A percentile compares a stretch with the other conserved stretches of the same genome.
phyloP scores from a whole-genome alignment of 2,113 vertebrate genomes.

The Bungarus multicinctus region DNA sequence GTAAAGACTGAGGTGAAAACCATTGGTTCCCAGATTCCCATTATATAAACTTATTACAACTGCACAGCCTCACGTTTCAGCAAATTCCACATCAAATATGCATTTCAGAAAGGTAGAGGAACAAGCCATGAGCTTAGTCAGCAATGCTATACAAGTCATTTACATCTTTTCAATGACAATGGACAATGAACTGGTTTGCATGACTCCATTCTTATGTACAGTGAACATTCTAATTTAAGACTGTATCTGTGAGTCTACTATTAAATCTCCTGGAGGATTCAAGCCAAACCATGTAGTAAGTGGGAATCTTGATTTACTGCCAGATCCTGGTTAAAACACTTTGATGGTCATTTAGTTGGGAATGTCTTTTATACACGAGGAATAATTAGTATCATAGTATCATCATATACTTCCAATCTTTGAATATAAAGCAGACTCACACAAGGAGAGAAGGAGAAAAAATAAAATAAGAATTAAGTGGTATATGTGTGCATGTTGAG shows the following conservation, averaged over 20 bases:
- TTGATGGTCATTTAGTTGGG: not conserved
- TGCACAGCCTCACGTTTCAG: not conserved
- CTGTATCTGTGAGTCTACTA: not conserved
- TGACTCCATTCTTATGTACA: not conserved
- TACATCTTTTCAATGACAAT: not conserved
- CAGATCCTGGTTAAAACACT: not conserved
- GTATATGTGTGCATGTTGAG: accelerated
- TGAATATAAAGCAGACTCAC: not conserved
- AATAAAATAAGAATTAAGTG: not conserved
- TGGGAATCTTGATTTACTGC: not conserved
- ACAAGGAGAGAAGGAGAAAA: not conserved
- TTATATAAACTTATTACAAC: not conserved
- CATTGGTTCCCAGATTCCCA: not conserved
- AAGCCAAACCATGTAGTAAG: not conserved
- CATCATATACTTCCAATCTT: not conserved
- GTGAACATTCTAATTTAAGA: not conserved
- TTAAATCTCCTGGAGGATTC: not conserved
- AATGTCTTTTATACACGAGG: not conserved
- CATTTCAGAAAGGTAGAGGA: not conserved
- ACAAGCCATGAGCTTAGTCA: not conserved
- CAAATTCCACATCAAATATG: not conserved
- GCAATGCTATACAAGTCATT: not conserved
- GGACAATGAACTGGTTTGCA: not conserved
- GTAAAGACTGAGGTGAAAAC: not conserved
- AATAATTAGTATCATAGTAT: not conserved